These are phyloP conservation scores for Microcebus ravelobensis DNA, from an alignment of 2,113 vertebrate genomes.

Conservation along the genomic window DNA sequence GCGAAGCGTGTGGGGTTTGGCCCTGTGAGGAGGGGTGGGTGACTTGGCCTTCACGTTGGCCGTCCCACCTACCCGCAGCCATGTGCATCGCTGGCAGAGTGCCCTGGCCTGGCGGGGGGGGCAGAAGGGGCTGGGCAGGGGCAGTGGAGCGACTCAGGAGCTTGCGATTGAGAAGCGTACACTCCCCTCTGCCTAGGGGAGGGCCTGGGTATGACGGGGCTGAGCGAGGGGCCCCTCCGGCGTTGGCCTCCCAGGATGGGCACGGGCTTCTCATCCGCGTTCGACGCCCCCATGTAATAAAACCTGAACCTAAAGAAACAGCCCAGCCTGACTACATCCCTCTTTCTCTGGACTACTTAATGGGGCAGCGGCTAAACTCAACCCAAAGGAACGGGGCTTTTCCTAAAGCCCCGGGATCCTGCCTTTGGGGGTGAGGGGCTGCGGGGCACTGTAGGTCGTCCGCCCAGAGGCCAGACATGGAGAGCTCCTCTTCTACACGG, in stretches of 20 bases:
- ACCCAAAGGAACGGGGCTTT: background rate
- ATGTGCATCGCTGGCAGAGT: background rate
- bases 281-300: constrained; percentile 69
- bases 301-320: constrained; percentile 77
- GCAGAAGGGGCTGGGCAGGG: background rate
- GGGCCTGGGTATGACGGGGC: background rate
- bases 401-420: background rate
- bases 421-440: too few species aligned
- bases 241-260: background rate
- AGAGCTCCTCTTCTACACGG: background rate
- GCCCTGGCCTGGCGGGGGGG: background rate
- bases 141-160: background rate
- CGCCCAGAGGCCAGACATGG: background rate
- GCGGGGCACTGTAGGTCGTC: background rate
- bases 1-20: rapidly evolving
- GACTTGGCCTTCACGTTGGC: background rate
- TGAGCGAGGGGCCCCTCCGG: background rate
- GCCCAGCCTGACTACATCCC: constrained; percentile 25
- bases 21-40: background rate
- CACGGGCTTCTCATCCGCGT: background rate
- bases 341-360: constrained; percentile 51
- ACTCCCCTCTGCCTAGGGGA: background rate
- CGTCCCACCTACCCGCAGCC: too few species aligned
- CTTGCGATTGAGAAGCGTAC: background rate
- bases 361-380: background rate